phyloP scores from a whole-genome alignment of 2,888 invertebrate species.

The Drosophila greeni region DNA sequence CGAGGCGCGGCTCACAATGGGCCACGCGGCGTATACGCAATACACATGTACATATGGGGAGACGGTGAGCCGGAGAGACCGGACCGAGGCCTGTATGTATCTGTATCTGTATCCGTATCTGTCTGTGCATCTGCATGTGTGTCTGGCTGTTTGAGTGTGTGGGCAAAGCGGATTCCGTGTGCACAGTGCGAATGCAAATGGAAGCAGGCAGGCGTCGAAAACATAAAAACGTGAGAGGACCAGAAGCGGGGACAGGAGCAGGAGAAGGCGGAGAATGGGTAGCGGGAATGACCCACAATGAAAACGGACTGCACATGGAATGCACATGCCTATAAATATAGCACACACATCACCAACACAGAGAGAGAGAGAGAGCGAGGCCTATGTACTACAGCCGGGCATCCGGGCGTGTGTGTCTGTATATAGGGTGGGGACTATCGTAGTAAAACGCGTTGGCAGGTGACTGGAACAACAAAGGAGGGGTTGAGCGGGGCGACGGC shows the following conservation, averaged over 20 bases:
- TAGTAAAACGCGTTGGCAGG: constrained; percentile 65
- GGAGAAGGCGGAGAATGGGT: constrained; percentile 47
- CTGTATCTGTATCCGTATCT: constrained; percentile 18
- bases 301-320: constrained; percentile 59
- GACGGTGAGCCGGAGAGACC: constrained; percentile 13
- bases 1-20: constrained; percentile 66
- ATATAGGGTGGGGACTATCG: constrained; percentile 34
- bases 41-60: constrained; percentile 16
- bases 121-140: constrained; percentile 21
- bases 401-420: constrained; percentile 10
- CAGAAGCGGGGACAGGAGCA: not conserved
- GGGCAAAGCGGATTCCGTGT: constrained; percentile 62
- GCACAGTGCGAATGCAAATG: constrained; percentile 50
- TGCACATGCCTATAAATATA: constrained; percentile 67
- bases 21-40: constrained; percentile 68
- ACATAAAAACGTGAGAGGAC: constrained; percentile 54
- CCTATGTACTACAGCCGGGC: constrained; percentile 28
- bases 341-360: constrained; percentile 47
- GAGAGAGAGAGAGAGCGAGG: constrained; percentile 13
- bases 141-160: constrained; percentile 18
- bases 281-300: constrained; percentile 68
- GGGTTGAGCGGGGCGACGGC: not conserved
- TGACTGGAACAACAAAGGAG: constrained; percentile 37
- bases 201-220: constrained; percentile 50
- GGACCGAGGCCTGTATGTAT: constrained; percentile 46